These are phyloP conservation scores for Epistrophella euchroma DNA, from an alignment of 2,888 invertebrate genomes.

Conservation along the genomic window DNA sequence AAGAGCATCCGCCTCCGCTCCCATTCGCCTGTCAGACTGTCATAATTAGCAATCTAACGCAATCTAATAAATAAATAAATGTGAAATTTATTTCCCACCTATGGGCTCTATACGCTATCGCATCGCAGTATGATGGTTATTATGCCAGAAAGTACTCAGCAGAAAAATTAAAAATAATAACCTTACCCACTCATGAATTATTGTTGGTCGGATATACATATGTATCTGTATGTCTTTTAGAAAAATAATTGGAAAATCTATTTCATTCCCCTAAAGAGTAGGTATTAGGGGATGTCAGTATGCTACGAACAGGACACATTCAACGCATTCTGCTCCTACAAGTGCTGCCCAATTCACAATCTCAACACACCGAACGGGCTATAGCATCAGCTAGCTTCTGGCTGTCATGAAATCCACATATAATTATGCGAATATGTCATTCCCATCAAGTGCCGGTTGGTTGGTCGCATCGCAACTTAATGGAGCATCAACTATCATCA, in stretches of 20 bases:
- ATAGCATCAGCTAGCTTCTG: neutral
- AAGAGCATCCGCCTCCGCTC: too few relatives aligned
- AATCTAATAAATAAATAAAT: slow-evolving; percentile 70
- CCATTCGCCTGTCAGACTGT: slow-evolving; percentile 42
- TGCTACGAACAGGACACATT: slow-evolving; percentile 4
- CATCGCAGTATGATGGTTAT: neutral
- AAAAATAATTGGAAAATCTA: slow-evolving; percentile 74
- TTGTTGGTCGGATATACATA: neutral
- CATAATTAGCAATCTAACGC: slow-evolving; percentile 66
- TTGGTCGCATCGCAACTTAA: slow-evolving; percentile 74
- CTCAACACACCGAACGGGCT: slow-evolving; percentile 17
- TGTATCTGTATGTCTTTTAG: slow-evolving; percentile 53
- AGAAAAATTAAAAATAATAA: slow-evolving; percentile 23
- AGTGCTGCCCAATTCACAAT: slow-evolving; percentile 66
- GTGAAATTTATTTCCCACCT: slow-evolving; percentile 64
- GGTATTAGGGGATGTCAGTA: slow-evolving; percentile 9
- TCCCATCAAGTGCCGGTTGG: slow-evolving; percentile 72
- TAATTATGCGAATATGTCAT: slow-evolving; percentile 74
- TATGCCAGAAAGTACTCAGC: neutral
- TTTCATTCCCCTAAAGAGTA: slow-evolving; percentile 53
- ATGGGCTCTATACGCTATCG: slow-evolving; percentile 4
- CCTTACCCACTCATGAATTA: slow-evolving; percentile 37
- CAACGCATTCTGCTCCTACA: slow-evolving; percentile 31
- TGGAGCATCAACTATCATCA: slow-evolving; percentile 75
- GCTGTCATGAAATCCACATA: slow-evolving; percentile 68